phyloP scores from a whole-genome alignment of 2,113 vertebrate species.

The Halichoeres trimaculatus region DNA sequence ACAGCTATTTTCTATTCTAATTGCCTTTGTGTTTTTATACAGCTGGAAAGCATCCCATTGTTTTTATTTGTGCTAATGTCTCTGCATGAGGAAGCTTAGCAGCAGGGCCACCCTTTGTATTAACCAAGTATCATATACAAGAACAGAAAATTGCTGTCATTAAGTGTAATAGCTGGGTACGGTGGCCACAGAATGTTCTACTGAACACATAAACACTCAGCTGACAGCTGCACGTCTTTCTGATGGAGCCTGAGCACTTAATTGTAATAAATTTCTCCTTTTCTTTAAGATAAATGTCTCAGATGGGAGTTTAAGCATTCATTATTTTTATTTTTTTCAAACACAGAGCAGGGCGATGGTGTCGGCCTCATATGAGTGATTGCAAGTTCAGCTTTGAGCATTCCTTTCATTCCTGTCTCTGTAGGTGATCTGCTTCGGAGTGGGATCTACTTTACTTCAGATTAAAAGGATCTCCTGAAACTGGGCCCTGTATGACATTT shows the following conservation, averaged over 20 bases:
- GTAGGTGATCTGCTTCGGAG: conserved; percentile 51
- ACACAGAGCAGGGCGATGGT: conserved; percentile 21
- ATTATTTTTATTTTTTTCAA: conserved; percentile 6
- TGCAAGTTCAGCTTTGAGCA: conserved; percentile 43
- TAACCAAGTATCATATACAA: conserved; percentile 46
- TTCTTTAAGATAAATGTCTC: conserved; percentile 31
- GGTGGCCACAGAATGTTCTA: conserved; percentile 51
- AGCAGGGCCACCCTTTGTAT: conserved; percentile 45
- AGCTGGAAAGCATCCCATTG: conserved; percentile 19
- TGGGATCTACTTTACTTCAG: too few relatives aligned
- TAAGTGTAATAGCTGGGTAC: conserved; percentile 54
- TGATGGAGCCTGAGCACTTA: conserved; percentile 30
- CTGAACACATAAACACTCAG: conserved; percentile 35
- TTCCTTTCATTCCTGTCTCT: conserved; percentile 67
- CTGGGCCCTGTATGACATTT: conserved; percentile 29
- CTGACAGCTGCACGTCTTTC: conserved; percentile 10
- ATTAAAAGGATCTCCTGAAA: conserved; percentile 55
- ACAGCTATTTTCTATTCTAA: neutral
- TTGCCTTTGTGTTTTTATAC: conserved; percentile 24
- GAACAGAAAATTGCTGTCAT: conserved; percentile 68
- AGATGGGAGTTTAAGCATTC: conserved; percentile 39
- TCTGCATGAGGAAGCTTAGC: conserved; percentile 44
- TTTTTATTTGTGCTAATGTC: conserved; percentile 43
- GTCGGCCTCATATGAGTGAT: conserved; percentile 10
- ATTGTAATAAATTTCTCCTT: conserved; percentile 7